Evolutionary conservation across 2,888 invertebrate species (phyloP), one percentile per base, ranked within the genome.

Genomic region (Cancer borealis): DNA sequence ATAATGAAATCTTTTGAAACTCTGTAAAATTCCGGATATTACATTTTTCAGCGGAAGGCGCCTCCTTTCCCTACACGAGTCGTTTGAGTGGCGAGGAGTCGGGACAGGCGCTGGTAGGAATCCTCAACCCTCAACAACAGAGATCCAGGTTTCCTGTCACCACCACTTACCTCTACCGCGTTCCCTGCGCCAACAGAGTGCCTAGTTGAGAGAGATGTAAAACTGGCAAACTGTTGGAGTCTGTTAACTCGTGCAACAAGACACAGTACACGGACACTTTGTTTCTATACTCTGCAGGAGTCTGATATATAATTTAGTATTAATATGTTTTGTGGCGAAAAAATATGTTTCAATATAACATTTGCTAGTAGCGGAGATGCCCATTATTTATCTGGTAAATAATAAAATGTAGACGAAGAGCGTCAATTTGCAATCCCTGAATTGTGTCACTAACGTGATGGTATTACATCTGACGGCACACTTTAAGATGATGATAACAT

Each of bases 1-100:
- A 79, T 79, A 79, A 79, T 79, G 79, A 79, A 79, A 79, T 79
- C 79, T 79, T 79, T 79, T 79, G 79, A 79, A 79, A 79, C 79
- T 73, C 73, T 79, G 79, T 79, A 79, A 79, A 79, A 79, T 30
- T 79, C 79, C 79, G 79, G 79, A 79, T 79, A 79, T 79, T 79
- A 79, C 79, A 79, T 79, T 79, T 79, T 30, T 79, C 79, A 79
- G 30, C 26, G 79, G 79, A 79, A 79, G 79, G 26, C 79, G 79
- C 3, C 79, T 79, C 79, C 21, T 79, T 79, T 14, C 79, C 79
- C 30, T 79, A 79, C 79, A 79, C 79, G 79, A 26, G 26, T 30
- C 79, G 79, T 30, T 79, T 30, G 79, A 79, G 79, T 79, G 79
- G 79, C 79, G 79, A 79, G 30, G 30, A 79, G 30, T 8, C 8